Evolutionary conservation across 2,888 invertebrate genomes (phyloP).

Genomic region (Dyspetes luteomarginatus): DNA sequence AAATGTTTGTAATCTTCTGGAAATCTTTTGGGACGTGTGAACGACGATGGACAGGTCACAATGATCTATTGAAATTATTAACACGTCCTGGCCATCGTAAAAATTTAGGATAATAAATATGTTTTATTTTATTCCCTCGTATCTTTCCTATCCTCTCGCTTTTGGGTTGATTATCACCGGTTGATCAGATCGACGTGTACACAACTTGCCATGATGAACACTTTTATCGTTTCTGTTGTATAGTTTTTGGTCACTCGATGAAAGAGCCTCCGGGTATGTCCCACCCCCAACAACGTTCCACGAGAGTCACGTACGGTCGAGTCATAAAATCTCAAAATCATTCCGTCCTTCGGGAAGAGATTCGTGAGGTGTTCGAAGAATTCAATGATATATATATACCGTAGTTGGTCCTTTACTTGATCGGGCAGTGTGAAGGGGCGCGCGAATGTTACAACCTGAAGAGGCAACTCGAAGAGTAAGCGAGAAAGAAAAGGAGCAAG

Average conservation of each 20-base stretch:
- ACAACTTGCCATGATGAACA: constrained; percentile 44
- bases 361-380: constrained; percentile 70
- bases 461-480: background rate
- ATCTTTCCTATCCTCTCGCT: constrained; percentile 20
- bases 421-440: constrained; percentile 52
- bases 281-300: constrained; percentile 28
- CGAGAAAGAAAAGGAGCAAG: background rate
- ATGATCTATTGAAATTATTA: constrained; percentile 36
- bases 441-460: constrained; percentile 3
- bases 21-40: no score
- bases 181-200: constrained; percentile 55
- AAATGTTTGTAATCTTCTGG: no score
- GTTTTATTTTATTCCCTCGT: constrained; percentile 38
- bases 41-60: background rate
- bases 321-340: constrained; percentile 64
- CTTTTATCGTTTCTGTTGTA: constrained; percentile 60
- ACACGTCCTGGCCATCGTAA: constrained; percentile 43
- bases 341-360: constrained; percentile 65
- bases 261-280: background rate
- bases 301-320: constrained; percentile 53
- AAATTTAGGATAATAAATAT: constrained; percentile 39
- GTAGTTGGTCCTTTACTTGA: constrained; percentile 55
- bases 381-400: constrained; percentile 64
- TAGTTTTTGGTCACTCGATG: constrained; percentile 21
- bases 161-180: constrained; percentile 21